phyloP scores from a whole-genome alignment of 2,888 invertebrate species.

The Cyrtodaria siliqua region DNA sequence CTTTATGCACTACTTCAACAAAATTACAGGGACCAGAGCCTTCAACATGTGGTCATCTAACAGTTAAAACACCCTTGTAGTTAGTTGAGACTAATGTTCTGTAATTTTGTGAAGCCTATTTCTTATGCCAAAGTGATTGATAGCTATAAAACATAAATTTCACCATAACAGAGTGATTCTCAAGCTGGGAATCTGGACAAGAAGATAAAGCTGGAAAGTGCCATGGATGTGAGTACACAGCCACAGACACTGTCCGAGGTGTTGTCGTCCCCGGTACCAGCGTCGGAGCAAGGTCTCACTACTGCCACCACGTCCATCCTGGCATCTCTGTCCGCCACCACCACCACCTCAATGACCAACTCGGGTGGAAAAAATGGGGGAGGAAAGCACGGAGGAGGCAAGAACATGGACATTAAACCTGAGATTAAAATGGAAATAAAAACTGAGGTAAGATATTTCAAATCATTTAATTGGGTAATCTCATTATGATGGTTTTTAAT shows the following conservation, averaged over 20 bases:
- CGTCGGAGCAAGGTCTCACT: conserved; percentile 56
- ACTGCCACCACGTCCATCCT: conserved; percentile 61
- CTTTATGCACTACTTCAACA: too few relatives aligned
- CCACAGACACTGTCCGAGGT: conserved; percentile 72
- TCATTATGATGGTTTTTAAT: too few relatives aligned
- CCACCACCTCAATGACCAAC: conserved; percentile 84
- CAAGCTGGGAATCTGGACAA: conserved; percentile 18
- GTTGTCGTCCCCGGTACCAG: conserved; percentile 65
- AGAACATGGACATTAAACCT: conserved; percentile 68
- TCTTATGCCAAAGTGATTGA: too few relatives aligned
- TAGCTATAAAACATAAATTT: too few relatives aligned
- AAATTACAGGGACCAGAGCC: too few relatives aligned
- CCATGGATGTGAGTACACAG: conserved; percentile 61
- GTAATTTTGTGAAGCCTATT: too few relatives aligned
- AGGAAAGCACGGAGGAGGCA: too few relatives aligned
- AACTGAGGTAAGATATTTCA: conserved; percentile 62
- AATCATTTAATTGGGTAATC: too few relatives aligned
- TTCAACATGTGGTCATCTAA: too few relatives aligned
- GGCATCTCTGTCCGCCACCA: conserved; percentile 65
- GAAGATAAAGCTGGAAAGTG: conserved; percentile 56
- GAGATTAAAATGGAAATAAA: conserved; percentile 77
- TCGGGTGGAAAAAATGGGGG: too few relatives aligned
- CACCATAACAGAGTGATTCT: not conserved
- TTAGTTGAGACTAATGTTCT: too few relatives aligned
- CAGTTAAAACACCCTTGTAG: too few relatives aligned